Evolutionary conservation across 2,797 vertebrate genomes (phyloP), one percentile per base, ranked within the genome.

Genomic region (Vipera latastei): DNA sequence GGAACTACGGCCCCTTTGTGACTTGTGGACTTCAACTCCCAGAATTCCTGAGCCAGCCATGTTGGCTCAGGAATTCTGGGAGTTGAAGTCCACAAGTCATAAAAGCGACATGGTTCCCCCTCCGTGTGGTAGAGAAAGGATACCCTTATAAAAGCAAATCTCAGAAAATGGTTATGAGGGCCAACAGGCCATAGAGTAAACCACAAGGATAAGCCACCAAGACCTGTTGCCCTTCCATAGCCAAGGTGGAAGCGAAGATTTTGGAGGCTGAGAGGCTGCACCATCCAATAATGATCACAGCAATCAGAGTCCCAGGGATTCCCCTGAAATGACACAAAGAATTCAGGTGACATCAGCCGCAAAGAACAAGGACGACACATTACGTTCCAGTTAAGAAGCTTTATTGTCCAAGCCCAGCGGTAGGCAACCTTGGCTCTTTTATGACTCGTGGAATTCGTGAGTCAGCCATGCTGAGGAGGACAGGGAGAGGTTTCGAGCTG

Each of bases 241-340:
- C 97, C 96, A 98, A 94, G 0, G 98, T 98, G 1, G 98, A 98
- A 6, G 96, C 98, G 95, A 98, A 98, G 96, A 98, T 98, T 97
- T 98, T 98, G 91, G 98, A 98, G 89, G 98, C 98, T 22, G 98
- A 98, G 16, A 98, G 96, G 92, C 98, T 98, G 95, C 98, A 98
- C 98, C 98, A 98, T 93, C 96, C 96, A 95, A 98, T 95, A 94
- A 98, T 94, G 94, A 98, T 57, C 89, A 98, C 92, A 32, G 98
- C 97, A 69, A 97, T 93, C 78, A 97, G 8, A 6, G 96, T 98
- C 89, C 98, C 98, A 56, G 96, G 51, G 60, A 92, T 93, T 0
- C 98, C 98, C 95, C 98, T 98, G 96, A 2, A 92, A 94, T 93
- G 44, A 89, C 53, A 51, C 13, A 8, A 89, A 44, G 22, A 88